These are phyloP conservation scores for Pelecanoides urinatrix DNA, from an alignment of 2,113 vertebrate species.

Conservation along the genomic window DNA sequence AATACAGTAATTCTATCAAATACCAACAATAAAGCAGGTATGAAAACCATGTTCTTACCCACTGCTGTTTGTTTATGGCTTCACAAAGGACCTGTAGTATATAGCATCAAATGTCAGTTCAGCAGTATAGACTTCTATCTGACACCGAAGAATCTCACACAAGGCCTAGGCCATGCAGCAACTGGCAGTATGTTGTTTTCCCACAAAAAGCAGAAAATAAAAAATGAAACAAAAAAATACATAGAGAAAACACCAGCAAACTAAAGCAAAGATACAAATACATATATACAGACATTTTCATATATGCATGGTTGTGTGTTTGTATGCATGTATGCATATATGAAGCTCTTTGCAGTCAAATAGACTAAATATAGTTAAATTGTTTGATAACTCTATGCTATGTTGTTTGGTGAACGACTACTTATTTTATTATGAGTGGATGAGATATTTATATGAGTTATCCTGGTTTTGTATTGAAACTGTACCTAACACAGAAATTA, in stretches of 20 bases:
- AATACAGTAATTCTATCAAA: conserved; percentile 59
- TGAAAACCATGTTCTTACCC: conserved; percentile 20
- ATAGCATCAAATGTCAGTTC: background rate
- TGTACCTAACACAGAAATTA: background rate
- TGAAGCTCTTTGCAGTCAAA: background rate
- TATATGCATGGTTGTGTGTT: background rate
- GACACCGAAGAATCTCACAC: background rate
- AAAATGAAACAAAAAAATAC: background rate
- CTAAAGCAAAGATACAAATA: background rate
- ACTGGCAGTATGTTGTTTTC: background rate
- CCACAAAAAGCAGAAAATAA: background rate
- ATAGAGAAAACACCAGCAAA: background rate
- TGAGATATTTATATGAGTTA: background rate
- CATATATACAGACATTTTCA: background rate
- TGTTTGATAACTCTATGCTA: background rate
- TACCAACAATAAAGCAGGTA: conserved; percentile 42
- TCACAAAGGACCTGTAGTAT: conserved; percentile 14
- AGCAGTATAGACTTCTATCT: background rate
- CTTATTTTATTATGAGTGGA: background rate
- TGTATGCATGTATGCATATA: background rate
- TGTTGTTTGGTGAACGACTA: background rate
- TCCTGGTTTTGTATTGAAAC: background rate
- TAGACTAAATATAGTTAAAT: background rate
- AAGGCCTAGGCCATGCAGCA: background rate
- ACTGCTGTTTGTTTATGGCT: conserved; percentile 46